These are phyloP conservation scores for Nyctereutes procyonoides DNA, from an alignment of 2,113 vertebrate genomes.

Conservation along the genomic window DNA sequence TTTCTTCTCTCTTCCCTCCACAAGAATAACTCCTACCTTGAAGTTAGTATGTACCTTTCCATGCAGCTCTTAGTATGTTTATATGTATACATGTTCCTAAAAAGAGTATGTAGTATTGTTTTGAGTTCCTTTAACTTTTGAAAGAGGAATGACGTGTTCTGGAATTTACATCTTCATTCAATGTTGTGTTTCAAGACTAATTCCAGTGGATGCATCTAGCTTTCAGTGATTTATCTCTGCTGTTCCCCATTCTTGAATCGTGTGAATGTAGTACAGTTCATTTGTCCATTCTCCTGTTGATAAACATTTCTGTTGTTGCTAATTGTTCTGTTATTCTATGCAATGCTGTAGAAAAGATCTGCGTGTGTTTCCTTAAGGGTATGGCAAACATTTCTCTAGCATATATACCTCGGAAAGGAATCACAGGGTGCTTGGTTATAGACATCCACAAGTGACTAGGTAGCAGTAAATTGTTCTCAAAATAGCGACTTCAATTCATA, in stretches of 20 bases:
- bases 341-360: background rate
- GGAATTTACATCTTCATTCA: background rate
- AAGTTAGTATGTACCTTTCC: background rate
- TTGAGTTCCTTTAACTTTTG: background rate
- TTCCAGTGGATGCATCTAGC: background rate
- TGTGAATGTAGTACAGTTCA: background rate
- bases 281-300: background rate
- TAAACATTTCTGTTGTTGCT: background rate
- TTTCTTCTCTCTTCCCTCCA: background rate
- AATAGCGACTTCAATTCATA: background rate
- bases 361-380: background rate
- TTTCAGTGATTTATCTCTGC: background rate
- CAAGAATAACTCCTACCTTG: background rate
- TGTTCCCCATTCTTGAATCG: background rate
- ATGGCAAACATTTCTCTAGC: background rate
- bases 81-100: background rate
- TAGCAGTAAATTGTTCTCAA: background rate
- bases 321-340: background rate
- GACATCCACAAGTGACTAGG: background rate
- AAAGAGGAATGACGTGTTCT: background rate
- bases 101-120: background rate
- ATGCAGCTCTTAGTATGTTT: background rate
- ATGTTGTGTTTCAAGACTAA: background rate
- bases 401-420: background rate
- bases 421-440: background rate